Evolutionary conservation across 2,888 invertebrate species (phyloP), one percentile per base, ranked within the genome.

Genomic region (Eurytoma californica): DNA sequence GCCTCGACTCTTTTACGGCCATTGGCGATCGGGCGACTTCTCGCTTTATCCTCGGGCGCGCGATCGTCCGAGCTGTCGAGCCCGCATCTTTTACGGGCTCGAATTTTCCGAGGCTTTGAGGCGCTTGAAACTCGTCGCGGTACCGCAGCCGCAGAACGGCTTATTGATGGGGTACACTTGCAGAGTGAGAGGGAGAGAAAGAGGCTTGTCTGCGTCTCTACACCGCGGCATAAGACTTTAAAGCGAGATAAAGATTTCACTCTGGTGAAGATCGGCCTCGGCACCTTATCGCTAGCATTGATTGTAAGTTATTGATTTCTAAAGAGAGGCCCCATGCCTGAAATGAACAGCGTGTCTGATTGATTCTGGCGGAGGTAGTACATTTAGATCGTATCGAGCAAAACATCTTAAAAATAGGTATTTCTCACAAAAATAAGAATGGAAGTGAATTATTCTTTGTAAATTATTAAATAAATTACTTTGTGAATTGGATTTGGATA

Each of bases 11-110:
- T 79, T 77, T 80, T 79, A 80, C 81, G 79, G 80, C 81, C 80
- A 83, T 83, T 83, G 83, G 77, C 74, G 84, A 83, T 85, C 84
- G 81, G 84, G 84, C 77, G 83, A 82, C 84, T 82, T 69, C 77
- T 82, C 79, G 14, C 47, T 20, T 20, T 28, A 51, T 61, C 28
- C 51, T 72, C 49, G 4, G 24, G n/a, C 58, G 65, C 28, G 28
- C 61, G 13, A 47, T 61, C 73, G 77, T 69, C 61, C 77, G 53
- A 61, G 63, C 67, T 58, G 76, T 72, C 67, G 74, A 58, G 78
- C 53, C 61, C 14, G 75, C 39, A 68, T 79, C 77, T 77, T 81
- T 81, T 79, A 81, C 81, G 83, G 78, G 82, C 79, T 83, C 82
- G 78, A 82, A 77, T 79, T 81, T 81, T 79, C 79, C 78, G 14